Percentiles rank a stretch among this genome's conserved stretches.
Evolutionary conservation across 2,888 invertebrate genomes (phyloP).

Genomic region (Thera obeliscata): DNA sequence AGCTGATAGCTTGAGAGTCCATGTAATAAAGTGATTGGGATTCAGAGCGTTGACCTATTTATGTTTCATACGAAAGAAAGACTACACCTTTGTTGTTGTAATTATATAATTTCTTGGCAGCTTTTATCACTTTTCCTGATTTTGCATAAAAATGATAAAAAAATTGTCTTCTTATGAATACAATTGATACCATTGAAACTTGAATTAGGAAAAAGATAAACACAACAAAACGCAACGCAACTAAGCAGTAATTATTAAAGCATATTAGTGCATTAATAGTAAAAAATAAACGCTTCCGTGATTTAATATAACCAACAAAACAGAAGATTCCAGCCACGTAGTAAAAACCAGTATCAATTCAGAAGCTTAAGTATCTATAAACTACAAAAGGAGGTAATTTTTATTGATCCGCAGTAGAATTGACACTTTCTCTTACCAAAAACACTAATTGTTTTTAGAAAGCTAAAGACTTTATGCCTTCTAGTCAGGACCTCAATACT

Average conservation of each 20-base stretch:
- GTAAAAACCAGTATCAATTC: background rate
- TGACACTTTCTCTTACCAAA: conserved; percentile 40
- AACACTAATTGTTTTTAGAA: conserved; percentile 42
- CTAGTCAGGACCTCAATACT: conserved; percentile 38
- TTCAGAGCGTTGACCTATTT: background rate
- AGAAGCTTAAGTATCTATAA: background rate
- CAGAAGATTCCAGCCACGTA: background rate
- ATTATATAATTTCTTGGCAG: no score
- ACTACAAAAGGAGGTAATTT: conserved; percentile 18
- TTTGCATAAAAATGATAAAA: no score
- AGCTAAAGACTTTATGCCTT: conserved; percentile 41
- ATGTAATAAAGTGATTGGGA: conserved; percentile 12
- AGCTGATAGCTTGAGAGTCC: conserved; percentile 14
- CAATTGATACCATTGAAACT: no score
- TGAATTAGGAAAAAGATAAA: no score
- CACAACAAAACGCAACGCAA: no score
- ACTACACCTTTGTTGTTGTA: no score
- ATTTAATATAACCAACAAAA: background rate
- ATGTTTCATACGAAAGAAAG: background rate
- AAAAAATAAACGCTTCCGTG: no score
- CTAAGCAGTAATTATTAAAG: no score
- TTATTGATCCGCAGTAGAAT: conserved; percentile 39
- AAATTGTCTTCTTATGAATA: no score
- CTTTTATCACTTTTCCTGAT: no score
- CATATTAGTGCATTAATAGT: background rate